Percentiles rank a stretch among this genome's conserved stretches.
phyloP scores from a whole-genome alignment of 1,140 invertebrate genomes.

The Drosophila bipectinata region DNA sequence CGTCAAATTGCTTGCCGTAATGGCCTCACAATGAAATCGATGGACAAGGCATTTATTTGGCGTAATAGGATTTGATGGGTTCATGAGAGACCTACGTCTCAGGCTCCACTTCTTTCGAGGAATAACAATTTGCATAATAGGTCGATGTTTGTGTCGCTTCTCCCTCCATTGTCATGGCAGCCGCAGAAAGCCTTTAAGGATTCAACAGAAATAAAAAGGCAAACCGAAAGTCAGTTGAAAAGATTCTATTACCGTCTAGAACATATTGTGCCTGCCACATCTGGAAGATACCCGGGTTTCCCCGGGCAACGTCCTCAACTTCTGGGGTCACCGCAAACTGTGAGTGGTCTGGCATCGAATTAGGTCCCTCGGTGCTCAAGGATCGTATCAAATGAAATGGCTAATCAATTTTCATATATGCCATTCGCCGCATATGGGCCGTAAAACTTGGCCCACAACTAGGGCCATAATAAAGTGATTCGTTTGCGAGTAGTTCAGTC shows the following conservation, averaged over 20 bases:
- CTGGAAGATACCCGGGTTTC: constrained; percentile 5
- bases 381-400: constrained; percentile 35
- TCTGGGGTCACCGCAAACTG: constrained; percentile 34
- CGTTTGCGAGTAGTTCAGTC: neutral
- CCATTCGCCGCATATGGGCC: neutral
- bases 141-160: constrained; percentile 61
- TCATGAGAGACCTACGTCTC: constrained; percentile 40
- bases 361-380: constrained; percentile 22
- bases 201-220: constrained; percentile 14
- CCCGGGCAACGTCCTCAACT: constrained; percentile 10
- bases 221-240: constrained; percentile 46
- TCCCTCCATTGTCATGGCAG: constrained; percentile 56
- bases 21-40: constrained; percentile 53
- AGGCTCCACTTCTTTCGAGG: constrained; percentile 1
- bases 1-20: constrained; percentile 65
- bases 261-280: constrained; percentile 15
- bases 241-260: constrained; percentile 33
- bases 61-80: constrained; percentile 72
- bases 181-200: constrained; percentile 27
- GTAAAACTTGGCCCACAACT: constrained; percentile 9
- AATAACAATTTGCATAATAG: constrained; percentile 80
- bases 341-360: constrained; percentile 32
- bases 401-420: constrained; percentile 27
- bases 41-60: constrained; percentile 31
- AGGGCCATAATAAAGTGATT: constrained; percentile 10